Evolutionary conservation across 1,140 invertebrate species (phyloP).

Genomic region (Geopemphigus sp.): DNA sequence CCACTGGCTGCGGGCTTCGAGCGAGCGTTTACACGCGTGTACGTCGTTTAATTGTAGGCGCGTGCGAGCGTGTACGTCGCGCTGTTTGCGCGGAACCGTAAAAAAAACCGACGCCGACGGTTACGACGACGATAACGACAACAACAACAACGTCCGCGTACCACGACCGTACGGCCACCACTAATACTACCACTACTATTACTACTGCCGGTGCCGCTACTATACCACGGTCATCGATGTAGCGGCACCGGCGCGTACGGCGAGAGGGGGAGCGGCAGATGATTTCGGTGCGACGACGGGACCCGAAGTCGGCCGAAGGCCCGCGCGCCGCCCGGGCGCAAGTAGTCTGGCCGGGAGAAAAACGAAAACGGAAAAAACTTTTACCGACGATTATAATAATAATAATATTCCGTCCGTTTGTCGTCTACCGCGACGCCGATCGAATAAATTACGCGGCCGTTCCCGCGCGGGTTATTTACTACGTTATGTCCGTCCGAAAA

Average conservation of each 20-base stretch:
- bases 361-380: no score
- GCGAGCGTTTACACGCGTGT: no score
- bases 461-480: background rate
- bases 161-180: no score
- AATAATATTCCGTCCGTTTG: background rate
- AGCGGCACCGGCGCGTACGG: constrained; percentile 2
- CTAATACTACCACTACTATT: no score
- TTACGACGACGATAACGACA: no score
- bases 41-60: no score
- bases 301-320: background rate
- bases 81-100: background rate
- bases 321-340: background rate
- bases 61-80: background rate
- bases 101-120: background rate
- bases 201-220: no score
- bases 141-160: no score
- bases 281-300: constrained; percentile 16
- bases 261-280: constrained; percentile 24
- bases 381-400: constrained; percentile 10
- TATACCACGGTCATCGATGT: background rate
- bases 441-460: constrained; percentile 9
- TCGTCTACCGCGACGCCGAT: background rate
- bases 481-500: no score
- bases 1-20: no score
- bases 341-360: background rate